Evolutionary conservation across 1,140 invertebrate species (phyloP).

Genomic region (Megalonaias nervosa): DNA sequence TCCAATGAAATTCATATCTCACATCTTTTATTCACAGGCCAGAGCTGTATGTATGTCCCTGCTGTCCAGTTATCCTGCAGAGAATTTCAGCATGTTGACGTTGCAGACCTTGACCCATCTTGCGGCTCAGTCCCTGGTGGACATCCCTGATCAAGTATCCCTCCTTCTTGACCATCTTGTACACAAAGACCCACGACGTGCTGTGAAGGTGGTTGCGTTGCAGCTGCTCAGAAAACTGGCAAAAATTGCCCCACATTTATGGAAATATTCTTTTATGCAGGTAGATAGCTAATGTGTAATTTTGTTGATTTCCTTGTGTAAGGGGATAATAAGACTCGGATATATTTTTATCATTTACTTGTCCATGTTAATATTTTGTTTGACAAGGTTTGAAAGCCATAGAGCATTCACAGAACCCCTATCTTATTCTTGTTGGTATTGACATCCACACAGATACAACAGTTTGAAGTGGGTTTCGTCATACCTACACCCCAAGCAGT

Average conservation of each 20-base stretch:
- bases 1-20: not conserved
- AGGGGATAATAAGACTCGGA: not conserved
- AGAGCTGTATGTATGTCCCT: conserved; percentile 85
- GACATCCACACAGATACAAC: no score
- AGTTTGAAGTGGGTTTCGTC: no score
- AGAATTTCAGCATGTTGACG: conserved; percentile 89
- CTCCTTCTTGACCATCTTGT: conserved; percentile 69
- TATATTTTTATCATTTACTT: not conserved
- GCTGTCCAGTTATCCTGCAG: conserved; percentile 86
- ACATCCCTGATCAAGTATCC: conserved; percentile 91
- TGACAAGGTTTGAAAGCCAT: no score
- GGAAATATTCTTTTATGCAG: conserved; percentile 82
- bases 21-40: conserved; percentile 73
- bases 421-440: no score
- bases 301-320: not conserved
- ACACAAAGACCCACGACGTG: conserved; percentile 78
- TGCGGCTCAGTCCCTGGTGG: conserved; percentile 88
- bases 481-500: no score
- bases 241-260: conserved; percentile 81
- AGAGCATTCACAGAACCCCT: no score
- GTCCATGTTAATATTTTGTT: no score
- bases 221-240: conserved; percentile 84
- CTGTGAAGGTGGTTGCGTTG: conserved; percentile 83
- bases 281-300: conserved; percentile 38
- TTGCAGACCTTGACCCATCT: conserved; percentile 91